Conservation (phyloP, 2,113 vertebrate genomes). For the Oplegnathus fasciatus region DNA sequence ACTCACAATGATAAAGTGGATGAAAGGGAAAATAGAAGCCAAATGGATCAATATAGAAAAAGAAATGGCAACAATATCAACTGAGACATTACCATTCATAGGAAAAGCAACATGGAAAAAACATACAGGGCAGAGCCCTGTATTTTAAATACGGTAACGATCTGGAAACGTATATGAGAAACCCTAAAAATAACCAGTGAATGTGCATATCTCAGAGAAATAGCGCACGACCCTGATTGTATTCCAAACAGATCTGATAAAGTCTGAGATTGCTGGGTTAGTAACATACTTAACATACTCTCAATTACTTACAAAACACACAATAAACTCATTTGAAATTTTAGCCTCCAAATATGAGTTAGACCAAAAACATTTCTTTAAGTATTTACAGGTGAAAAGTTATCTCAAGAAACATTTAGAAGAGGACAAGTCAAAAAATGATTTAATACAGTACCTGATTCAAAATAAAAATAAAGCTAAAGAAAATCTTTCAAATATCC, state of each 20-base stretch:
- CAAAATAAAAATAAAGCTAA: neutral
- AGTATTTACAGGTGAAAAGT: too few species aligned
- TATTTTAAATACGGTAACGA: neutral
- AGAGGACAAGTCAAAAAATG: neutral
- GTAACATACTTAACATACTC: too few species aligned
- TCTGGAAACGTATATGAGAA: neutral
- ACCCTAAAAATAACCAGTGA: neutral
- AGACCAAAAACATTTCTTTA: too few species aligned
- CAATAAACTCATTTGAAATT: neutral
- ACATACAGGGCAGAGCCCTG: neutral
- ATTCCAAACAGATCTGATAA: too few species aligned
- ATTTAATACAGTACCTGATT: neutral
- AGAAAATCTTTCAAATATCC: too few species aligned
- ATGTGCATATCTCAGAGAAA: neutral
- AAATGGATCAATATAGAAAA: neutral
- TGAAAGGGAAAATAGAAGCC: neutral
- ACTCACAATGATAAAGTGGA: neutral
- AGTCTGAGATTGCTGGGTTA: too few species aligned
- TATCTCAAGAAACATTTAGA: neutral
- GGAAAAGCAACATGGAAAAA: neutral
- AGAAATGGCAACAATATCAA: neutral
- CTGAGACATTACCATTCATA: neutral
- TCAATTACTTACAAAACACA: too few species aligned
- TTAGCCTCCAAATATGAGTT: neutral
- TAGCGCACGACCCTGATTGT: too few species aligned